phyloP scores from a whole-genome alignment of 2,113 vertebrate species.

The Carollia perspicillata region DNA sequence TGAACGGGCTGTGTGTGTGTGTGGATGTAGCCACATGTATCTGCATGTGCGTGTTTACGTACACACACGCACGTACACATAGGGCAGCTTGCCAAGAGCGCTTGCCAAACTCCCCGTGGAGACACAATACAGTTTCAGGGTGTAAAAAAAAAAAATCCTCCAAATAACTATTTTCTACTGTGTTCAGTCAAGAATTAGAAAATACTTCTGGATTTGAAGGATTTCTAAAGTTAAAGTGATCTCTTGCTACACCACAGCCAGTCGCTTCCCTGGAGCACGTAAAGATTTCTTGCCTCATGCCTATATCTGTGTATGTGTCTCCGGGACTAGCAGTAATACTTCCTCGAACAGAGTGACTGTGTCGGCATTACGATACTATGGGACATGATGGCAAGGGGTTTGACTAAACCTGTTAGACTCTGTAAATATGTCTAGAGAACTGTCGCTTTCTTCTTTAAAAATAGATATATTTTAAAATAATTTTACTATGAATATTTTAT shows the following conservation, averaged over 20 bases:
- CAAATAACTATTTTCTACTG: background rate
- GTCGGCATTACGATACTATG: background rate
- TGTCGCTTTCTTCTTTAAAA: background rate
- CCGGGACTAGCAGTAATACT: background rate
- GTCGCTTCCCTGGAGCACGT: background rate
- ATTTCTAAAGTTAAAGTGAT: background rate
- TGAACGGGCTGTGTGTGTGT: background rate
- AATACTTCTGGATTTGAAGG: background rate
- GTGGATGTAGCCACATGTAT: too few species aligned
- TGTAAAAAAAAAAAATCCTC: background rate
- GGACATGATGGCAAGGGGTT: background rate
- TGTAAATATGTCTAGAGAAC: background rate
- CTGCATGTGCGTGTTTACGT: background rate
- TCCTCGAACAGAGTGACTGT: background rate
- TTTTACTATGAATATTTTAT: background rate
- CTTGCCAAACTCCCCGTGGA: background rate
- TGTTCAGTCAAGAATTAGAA: conserved; percentile 5
- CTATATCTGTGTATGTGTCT: background rate
- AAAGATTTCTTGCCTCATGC: background rate
- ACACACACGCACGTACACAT: too few species aligned
- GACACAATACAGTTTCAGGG: background rate
- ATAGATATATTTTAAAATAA: background rate
- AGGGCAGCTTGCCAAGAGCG: background rate
- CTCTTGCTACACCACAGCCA: background rate
- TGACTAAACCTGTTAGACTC: background rate